A percentile compares a stretch with the other conserved stretches of the same genome.
Conservation (phyloP, 2,113 vertebrate genomes). For the Callipepla californica region DNA sequence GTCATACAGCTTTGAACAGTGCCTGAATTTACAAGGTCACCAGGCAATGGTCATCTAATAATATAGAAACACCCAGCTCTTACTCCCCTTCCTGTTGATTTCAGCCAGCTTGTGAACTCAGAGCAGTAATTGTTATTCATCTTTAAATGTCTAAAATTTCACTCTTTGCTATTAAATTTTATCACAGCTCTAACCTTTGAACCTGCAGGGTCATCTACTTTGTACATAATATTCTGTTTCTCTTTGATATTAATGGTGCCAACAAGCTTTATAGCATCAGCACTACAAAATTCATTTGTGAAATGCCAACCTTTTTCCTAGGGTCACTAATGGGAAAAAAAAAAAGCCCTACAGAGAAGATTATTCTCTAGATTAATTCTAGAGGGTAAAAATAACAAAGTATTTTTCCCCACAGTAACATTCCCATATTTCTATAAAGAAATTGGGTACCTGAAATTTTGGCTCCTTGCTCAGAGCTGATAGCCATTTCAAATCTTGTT, state of each 20-base stretch:
- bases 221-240: not conserved
- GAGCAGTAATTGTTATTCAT: not conserved
- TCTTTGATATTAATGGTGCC: not conserved
- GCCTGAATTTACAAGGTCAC: not conserved
- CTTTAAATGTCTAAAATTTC: not conserved
- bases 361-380: not conserved
- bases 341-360: not conserved
- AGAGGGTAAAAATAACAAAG: not conserved
- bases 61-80: rapidly evolving
- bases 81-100: not conserved
- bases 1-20: not conserved
- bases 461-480: not conserved
- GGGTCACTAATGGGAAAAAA: not conserved
- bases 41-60: not conserved
- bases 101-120: not conserved
- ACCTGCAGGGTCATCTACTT: not conserved
- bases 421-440: not conserved
- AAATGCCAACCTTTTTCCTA: not conserved
- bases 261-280: not conserved
- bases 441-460: not conserved
- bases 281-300: not conserved
- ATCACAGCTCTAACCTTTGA: not conserved
- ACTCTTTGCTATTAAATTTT: not conserved
- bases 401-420: not conserved
- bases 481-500: not conserved